Conservation (phyloP, 2,888 invertebrate species). For the Horisme vitalbata region DNA sequence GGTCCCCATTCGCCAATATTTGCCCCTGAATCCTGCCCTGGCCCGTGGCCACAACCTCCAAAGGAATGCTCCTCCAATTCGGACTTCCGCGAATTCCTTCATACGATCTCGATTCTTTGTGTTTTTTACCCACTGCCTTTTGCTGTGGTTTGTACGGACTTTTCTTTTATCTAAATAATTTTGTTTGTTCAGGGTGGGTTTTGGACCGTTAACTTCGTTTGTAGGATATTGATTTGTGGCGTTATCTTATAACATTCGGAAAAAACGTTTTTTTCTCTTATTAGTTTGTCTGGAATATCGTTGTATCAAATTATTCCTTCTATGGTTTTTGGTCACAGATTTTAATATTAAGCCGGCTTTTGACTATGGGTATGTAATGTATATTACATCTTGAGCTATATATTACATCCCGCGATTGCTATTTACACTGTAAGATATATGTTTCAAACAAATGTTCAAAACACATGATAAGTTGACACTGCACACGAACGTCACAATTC, state of each 20-base stretch:
- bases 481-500: too few species aligned
- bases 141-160: conserved; percentile 23
- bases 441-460: too few species aligned
- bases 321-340: too few species aligned
- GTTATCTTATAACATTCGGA: conserved; percentile 13
- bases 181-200: conserved; percentile 26
- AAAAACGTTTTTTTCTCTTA: neutral
- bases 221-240: conserved; percentile 26
- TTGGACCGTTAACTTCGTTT: conserved; percentile 22
- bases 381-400: too few species aligned
- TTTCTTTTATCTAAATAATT: conserved; percentile 34
- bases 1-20: too few species aligned
- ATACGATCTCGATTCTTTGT: conserved; percentile 47
- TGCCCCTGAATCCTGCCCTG: conserved; percentile 30
- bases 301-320: neutral
- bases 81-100: conserved; percentile 44
- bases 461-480: too few species aligned
- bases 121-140: conserved; percentile 34
- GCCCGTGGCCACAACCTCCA: conserved; percentile 46
- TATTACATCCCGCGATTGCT: too few species aligned
- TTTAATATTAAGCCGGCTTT: too few species aligned
- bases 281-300: too few species aligned
- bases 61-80: conserved; percentile 51
- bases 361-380: too few species aligned
- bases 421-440: too few species aligned